Evolutionary conservation across 2,797 vertebrate genomes (phyloP), one percentile per base, ranked within the genome.

Genomic region (Loris lydekkerianus): DNA sequence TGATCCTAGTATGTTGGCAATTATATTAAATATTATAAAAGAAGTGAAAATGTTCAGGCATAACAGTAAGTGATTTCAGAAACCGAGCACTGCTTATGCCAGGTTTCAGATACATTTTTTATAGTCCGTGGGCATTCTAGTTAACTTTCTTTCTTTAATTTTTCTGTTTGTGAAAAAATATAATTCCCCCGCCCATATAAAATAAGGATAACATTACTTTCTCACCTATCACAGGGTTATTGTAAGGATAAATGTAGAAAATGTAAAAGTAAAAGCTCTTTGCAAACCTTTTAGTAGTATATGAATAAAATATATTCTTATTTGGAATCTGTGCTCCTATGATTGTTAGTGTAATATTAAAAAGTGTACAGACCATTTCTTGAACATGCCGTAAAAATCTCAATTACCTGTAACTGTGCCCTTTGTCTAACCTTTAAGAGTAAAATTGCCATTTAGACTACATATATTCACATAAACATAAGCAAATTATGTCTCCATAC

Each of bases 21-120:
- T 93, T 92, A 88, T 88, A 86, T 96, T 89, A 95, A 96, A 94
- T 95, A 96, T 93, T 97, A 90, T 69, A 70, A 67, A 96, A 97
- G 49, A 95, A 97, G 93, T 91, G 37, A 84, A 93, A 65, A 17
- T 80, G 91, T 94, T 69, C 91, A 88, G 77, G 84, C 60, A 89
- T 73, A 94, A 58, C 58, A 86, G 14, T 61, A 63, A 46, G 31
- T 87, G 72, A 40, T 88, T 87, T 95, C 78, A 93, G 84, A 94
- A 96, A 78, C 15, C 40, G n/a, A 88, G 23, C 81, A 53, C 58
- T 34, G 91, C 37, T 75, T 86, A 73, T 56, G 58, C 76, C 73
- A 78, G 43, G 11, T 93, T 95, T 95, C 86, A 89, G 65, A 75
- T 65, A 49, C 1, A 70, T 86, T 93, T 94, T 75, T 87, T 93